phyloP scores from a whole-genome alignment of 2,113 vertebrate genomes.

The Athene noctua region DNA sequence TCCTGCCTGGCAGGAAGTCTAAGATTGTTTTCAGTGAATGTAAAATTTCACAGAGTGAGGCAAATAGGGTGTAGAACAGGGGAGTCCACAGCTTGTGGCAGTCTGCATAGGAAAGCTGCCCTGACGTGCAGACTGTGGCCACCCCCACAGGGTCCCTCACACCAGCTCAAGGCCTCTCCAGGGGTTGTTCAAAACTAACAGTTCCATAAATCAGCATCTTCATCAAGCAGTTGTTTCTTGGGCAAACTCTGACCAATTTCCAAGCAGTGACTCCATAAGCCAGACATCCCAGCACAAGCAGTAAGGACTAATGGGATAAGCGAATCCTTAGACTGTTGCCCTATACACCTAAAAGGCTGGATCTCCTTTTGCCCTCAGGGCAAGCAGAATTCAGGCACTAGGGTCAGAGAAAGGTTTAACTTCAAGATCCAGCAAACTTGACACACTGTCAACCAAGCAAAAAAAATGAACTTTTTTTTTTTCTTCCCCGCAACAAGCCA shows the following conservation, averaged over 20 bases:
- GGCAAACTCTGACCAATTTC: not conserved
- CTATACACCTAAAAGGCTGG: not conserved
- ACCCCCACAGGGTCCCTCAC: not conserved
- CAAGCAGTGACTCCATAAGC: not conserved
- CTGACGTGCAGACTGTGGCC: not conserved
- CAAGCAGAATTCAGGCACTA: not conserved
- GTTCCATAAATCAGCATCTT: constrained; percentile 4
- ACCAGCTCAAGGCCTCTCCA: not conserved
- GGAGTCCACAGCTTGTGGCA: not conserved
- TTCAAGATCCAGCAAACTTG: not conserved
- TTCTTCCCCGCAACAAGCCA: not conserved
- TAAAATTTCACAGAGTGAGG: not conserved
- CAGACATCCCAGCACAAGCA: not conserved
- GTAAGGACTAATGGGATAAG: not conserved
- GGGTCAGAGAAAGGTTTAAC: not conserved
- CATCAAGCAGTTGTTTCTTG: not conserved
- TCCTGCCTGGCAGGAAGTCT: not conserved
- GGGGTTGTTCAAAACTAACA: not conserved
- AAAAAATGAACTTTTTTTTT: not conserved
- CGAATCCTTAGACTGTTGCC: not conserved
- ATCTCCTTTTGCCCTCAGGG: not conserved
- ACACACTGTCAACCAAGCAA: not conserved
- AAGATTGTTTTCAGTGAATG: not conserved
- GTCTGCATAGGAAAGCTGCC: not conserved
- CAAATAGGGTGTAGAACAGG: not conserved